Conservation (phyloP, 2,113 vertebrate species). For the Peromyscus californicus region DNA sequence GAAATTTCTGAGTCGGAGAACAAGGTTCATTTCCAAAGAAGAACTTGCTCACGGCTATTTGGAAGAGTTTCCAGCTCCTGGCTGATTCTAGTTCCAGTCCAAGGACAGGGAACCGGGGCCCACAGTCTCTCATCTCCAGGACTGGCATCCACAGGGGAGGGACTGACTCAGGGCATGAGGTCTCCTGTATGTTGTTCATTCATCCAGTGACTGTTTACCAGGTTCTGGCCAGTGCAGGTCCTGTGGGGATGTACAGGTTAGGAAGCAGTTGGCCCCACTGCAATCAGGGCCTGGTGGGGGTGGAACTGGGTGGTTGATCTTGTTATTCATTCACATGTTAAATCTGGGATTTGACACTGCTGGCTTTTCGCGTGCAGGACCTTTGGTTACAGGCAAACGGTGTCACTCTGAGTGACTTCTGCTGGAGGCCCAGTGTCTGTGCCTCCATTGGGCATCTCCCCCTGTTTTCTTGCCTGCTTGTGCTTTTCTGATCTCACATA, state of each 20-base stretch:
- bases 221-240: not conserved
- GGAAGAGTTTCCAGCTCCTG: not conserved
- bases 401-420: not conserved
- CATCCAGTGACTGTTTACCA: no score
- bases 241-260: fast-evolving
- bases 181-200: not conserved
- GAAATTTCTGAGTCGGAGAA: not conserved
- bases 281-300: not conserved
- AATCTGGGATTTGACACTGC: not conserved
- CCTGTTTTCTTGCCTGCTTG: no score
- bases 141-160: fast-evolving
- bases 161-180: fast-evolving
- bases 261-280: fast-evolving
- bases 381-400: not conserved
- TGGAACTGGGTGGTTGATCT: not conserved
- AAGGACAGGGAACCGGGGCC: no score
- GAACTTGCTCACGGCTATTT: not conserved
- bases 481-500: not conserved
- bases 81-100: not conserved
- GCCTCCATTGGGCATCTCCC: no score
- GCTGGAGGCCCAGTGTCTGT: no score
- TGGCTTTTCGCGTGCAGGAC: not conserved
- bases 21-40: not conserved
- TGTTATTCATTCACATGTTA: not conserved
- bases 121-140: not conserved